Evolutionary conservation across 2,113 vertebrate genomes (phyloP).

Genomic region (Notarius lentiginosus): DNA sequence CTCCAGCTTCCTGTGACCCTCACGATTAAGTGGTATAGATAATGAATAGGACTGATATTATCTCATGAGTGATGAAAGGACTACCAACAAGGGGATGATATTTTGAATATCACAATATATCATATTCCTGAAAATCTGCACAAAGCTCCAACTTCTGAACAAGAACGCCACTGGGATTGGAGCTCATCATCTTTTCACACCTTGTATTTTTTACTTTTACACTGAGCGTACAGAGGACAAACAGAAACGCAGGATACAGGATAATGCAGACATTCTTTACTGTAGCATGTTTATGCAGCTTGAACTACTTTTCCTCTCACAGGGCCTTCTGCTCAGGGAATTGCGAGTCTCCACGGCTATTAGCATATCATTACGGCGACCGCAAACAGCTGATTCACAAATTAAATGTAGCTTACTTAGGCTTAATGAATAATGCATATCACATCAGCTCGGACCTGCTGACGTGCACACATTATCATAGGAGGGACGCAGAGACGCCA

Average conservation of each 20-base stretch:
- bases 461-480: slow-evolving; percentile 43
- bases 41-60: not conserved
- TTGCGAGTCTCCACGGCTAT: slow-evolving; percentile 58
- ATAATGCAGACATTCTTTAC: slow-evolving; percentile 37
- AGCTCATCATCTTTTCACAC: not conserved
- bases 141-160: too few relatives aligned
- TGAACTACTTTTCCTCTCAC: slow-evolving; percentile 45
- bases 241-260: not conserved
- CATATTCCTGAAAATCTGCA: not conserved
- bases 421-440: slow-evolving; percentile 64
- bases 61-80: too few relatives aligned
- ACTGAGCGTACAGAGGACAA: slow-evolving; percentile 43
- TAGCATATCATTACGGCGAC: slow-evolving; percentile 64
- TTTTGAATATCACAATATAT: too few relatives aligned
- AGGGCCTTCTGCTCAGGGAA: slow-evolving; percentile 47
- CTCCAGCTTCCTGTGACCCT: too few relatives aligned
- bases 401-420: slow-evolving; percentile 66
- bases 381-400: slow-evolving; percentile 64
- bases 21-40: too few relatives aligned
- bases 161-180: not conserved
- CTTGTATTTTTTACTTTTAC: not conserved
- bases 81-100: too few relatives aligned
- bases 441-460: slow-evolving; percentile 40
- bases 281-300: slow-evolving; percentile 47
- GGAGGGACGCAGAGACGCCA: slow-evolving; percentile 18